Evolutionary conservation across 2,113 vertebrate genomes (phyloP).

Genomic region (Ictalurus punctatus): DNA sequence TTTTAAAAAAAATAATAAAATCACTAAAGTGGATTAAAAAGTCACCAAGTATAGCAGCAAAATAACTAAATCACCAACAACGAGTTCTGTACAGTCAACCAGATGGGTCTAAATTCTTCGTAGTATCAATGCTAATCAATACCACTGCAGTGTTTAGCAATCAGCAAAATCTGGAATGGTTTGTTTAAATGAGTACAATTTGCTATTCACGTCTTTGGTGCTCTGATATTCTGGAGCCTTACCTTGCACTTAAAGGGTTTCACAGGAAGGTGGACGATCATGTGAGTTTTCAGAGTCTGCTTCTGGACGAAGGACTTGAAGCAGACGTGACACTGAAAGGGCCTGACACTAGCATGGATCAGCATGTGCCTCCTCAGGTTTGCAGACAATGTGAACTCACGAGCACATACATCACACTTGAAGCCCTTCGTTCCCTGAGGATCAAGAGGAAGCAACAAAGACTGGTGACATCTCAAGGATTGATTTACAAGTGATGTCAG

Average conservation of each 20-base stretch:
- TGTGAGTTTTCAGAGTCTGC: conserved; percentile 99
- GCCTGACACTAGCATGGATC: conserved; percentile 95
- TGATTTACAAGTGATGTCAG: background rate
- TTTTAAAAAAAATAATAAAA: background rate
- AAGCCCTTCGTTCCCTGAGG: conserved; percentile 94
- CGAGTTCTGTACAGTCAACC: background rate
- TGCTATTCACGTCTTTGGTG: background rate
- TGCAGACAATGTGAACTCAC: conserved; percentile 97
- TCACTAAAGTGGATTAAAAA: background rate
- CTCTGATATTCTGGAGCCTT: background rate
- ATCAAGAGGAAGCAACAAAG: conserved; percentile 14
- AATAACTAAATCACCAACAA: background rate
- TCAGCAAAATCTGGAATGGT: background rate
- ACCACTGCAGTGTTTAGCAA: background rate
- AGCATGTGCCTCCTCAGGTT: conserved; percentile 99
- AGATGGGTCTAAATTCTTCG: background rate
- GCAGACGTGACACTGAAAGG: conserved; percentile 99
- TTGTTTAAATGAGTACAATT: background rate
- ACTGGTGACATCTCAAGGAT: conserved; percentile 9
- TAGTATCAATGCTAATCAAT: background rate
- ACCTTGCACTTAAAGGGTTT: conserved; percentile 99
- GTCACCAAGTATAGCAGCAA: background rate
- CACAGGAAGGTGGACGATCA: conserved; percentile 97
- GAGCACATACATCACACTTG: conserved; percentile 95
- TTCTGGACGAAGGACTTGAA: conserved; percentile 99